Evolutionary conservation across 2,113 vertebrate genomes (phyloP).

Genomic region (Burhinus bistriatus): DNA sequence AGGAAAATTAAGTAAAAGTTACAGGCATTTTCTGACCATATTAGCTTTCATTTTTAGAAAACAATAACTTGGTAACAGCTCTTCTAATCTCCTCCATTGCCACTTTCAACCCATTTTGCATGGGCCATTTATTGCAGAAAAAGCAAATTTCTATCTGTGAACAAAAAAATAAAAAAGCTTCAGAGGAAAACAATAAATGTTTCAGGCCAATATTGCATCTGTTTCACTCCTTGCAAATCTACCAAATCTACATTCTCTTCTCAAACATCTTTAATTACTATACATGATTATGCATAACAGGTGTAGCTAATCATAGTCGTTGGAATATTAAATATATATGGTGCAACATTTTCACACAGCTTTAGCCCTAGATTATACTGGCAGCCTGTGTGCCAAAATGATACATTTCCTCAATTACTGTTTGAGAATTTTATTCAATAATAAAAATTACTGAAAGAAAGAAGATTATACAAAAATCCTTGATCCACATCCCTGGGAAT

Average conservation of each 20-base stretch:
- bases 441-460: not conserved
- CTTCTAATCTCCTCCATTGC: not conserved
- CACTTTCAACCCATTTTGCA: conserved; percentile 3
- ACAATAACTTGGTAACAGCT: not conserved
- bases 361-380: not conserved
- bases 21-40: not conserved
- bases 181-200: not conserved
- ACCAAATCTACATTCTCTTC: not conserved
- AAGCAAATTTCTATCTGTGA: not conserved
- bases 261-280: not conserved
- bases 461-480: not conserved
- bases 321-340: not conserved
- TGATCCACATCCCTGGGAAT: rapidly evolving
- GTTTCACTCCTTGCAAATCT: not conserved
- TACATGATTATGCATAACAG: not conserved
- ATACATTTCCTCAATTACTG: not conserved
- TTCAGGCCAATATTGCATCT: not conserved
- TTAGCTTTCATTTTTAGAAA: not conserved
- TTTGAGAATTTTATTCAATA: not conserved
- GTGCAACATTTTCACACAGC: not conserved
- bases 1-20: conserved; percentile 23
- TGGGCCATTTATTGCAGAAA: conserved; percentile 21
- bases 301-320: not conserved
- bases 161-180: not conserved
- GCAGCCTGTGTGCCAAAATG: not conserved